A percentile compares a stretch with the other conserved stretches of the same genome.
Evolutionary conservation across 2,888 invertebrate genomes (phyloP).

Genomic region (Petrolisthes manimaculis): DNA sequence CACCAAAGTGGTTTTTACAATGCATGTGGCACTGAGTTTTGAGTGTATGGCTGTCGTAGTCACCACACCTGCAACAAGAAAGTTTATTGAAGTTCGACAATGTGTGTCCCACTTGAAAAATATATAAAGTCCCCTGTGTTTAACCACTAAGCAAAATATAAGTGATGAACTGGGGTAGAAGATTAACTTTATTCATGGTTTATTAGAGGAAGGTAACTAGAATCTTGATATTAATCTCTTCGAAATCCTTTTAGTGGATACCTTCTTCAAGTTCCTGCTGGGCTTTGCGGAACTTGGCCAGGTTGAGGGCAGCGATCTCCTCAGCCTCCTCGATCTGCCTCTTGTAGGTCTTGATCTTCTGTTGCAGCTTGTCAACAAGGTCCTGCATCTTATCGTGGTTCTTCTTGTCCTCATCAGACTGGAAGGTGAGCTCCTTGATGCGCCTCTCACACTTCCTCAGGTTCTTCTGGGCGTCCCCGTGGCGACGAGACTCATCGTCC

Average conservation of each 20-base stretch:
- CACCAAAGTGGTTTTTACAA: no score
- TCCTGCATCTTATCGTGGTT: slow-evolving; percentile 99
- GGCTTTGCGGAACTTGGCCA: slow-evolving; percentile 87
- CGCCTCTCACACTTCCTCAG: slow-evolving; percentile 73
- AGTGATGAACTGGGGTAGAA: no score
- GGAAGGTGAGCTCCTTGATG: slow-evolving; percentile 71
- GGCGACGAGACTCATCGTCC: slow-evolving; percentile 74
- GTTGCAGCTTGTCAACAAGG: slow-evolving; percentile 98
- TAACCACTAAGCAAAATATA: no score
- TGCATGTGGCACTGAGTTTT: no score
- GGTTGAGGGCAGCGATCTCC: slow-evolving; percentile 96
- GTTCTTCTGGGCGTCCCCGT: slow-evolving; percentile 74
- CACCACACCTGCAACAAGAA: no score
- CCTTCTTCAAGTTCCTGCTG: slow-evolving; percentile 90
- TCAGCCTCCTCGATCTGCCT: slow-evolving; percentile 77
- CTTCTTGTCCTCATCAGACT: slow-evolving; percentile 98
- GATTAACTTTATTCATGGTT: no score
- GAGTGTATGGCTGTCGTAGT: no score
- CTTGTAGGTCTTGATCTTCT: slow-evolving; percentile 96
- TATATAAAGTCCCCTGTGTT: no score
- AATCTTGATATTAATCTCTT: neutral
- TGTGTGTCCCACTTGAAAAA: no score
- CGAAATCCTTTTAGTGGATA: slow-evolving; percentile 25
- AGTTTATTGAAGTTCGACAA: no score
- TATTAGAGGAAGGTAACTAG: no score